Evolutionary conservation across 2,113 vertebrate genomes (phyloP).

Genomic region (Opisthocomus hoazin): DNA sequence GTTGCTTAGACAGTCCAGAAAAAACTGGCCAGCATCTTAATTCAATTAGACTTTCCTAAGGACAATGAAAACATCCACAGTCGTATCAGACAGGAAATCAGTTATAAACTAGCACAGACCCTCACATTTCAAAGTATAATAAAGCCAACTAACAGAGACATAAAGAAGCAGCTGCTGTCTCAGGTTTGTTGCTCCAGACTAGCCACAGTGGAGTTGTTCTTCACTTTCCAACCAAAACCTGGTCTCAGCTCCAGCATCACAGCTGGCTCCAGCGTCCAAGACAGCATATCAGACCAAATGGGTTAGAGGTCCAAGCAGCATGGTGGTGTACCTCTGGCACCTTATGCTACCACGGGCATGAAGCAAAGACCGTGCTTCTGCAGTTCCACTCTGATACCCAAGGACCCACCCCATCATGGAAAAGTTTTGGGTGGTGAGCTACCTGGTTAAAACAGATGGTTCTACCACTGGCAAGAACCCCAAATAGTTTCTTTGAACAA

Average conservation of each 20-base stretch:
- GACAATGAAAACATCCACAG: background rate
- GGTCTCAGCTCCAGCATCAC: background rate
- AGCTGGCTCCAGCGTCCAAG: background rate
- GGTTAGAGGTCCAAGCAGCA: background rate
- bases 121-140: background rate
- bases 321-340: background rate
- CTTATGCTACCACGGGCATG: background rate
- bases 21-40: background rate
- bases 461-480: background rate
- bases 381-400: background rate
- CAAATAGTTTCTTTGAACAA: background rate
- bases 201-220: background rate
- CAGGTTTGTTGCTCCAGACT: background rate
- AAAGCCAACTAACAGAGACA: background rate
- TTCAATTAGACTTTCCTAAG: background rate
- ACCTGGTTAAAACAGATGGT: background rate
- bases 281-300: fast-evolving
- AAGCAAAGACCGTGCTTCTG: background rate
- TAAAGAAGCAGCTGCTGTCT: background rate
- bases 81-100: background rate
- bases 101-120: background rate
- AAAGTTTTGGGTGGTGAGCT: background rate
- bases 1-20: background rate
- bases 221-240: background rate
- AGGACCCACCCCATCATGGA: background rate